Evolutionary conservation across 2,888 invertebrate genomes (phyloP).

Genomic region (Parnassius glacialis): DNA sequence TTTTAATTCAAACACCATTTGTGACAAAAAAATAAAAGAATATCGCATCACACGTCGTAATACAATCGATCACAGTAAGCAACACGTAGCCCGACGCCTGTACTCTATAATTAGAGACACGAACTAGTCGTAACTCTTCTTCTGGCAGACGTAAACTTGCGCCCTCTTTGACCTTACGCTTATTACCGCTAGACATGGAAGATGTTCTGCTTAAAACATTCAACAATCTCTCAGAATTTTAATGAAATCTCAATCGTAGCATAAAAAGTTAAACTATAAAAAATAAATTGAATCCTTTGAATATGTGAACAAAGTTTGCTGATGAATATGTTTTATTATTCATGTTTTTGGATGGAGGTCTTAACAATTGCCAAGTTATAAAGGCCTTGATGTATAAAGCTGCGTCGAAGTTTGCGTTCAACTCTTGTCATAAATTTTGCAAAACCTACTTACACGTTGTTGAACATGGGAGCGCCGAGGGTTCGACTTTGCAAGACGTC

Average conservation of each 20-base stretch:
- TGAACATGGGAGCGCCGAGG: slow-evolving; percentile 41
- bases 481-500: slow-evolving; percentile 51
- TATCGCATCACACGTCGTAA: slow-evolving; percentile 30
- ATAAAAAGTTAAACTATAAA: not conserved
- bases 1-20: slow-evolving; percentile 16
- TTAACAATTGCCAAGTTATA: slow-evolving; percentile 22
- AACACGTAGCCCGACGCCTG: slow-evolving; percentile 39
- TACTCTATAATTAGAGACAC: slow-evolving; percentile 58
- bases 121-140: slow-evolving; percentile 47
- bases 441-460: slow-evolving; percentile 30
- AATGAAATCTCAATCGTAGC: not conserved
- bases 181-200: slow-evolving; percentile 33
- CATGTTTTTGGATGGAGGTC: slow-evolving; percentile 8
- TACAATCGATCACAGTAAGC: slow-evolving; percentile 34
- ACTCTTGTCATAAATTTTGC: slow-evolving; percentile 39
- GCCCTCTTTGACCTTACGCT: slow-evolving; percentile 47
- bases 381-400: slow-evolving; percentile 21
- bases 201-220: not conserved
- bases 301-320: not conserved
- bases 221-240: not conserved
- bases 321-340: not conserved
- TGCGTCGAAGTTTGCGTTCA: slow-evolving; percentile 31
- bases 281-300: not conserved
- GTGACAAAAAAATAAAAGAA: slow-evolving; percentile 20
- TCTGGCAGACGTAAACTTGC: slow-evolving; percentile 45